These are phyloP conservation scores for Phalangium opilio DNA, from an alignment of 2,888 invertebrate genomes.

Conservation along the genomic window DNA sequence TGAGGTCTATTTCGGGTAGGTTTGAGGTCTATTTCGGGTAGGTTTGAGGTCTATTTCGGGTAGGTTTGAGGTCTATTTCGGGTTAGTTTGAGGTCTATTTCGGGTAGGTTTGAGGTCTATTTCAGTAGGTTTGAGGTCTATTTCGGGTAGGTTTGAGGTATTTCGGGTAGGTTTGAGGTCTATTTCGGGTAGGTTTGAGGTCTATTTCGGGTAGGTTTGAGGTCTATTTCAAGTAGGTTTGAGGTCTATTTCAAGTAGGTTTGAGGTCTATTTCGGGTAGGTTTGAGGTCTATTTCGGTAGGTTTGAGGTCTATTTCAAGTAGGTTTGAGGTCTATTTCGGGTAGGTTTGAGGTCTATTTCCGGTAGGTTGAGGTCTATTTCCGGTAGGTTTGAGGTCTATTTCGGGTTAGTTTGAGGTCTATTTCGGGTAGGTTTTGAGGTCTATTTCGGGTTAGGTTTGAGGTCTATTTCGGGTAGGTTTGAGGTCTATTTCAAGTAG, in stretches of 20 bases:
- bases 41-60: too few species aligned
- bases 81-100: too few species aligned
- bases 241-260: conserved; percentile 53
- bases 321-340: too few species aligned
- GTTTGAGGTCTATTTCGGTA: neutral
- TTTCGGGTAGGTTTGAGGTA: too few species aligned
- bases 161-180: too few species aligned
- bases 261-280: too few species aligned
- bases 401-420: too few species aligned
- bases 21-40: conserved; percentile 34
- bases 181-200: neutral
- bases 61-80: neutral
- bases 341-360: neutral
- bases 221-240: conserved; percentile 87
- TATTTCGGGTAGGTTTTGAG: conserved; percentile 58
- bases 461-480: neutral
- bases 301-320: too few species aligned
- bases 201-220: neutral
- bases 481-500: conserved; percentile 82
- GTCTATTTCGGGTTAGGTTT: neutral
- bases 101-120: conserved; percentile 34
- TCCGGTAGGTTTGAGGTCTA: neutral
- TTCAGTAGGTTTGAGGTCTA: neutral
- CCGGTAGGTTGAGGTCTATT: neutral
- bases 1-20: neutral